Conservation (phyloP, 2,113 vertebrate genomes). For the Dasypus novemcinctus region DNA sequence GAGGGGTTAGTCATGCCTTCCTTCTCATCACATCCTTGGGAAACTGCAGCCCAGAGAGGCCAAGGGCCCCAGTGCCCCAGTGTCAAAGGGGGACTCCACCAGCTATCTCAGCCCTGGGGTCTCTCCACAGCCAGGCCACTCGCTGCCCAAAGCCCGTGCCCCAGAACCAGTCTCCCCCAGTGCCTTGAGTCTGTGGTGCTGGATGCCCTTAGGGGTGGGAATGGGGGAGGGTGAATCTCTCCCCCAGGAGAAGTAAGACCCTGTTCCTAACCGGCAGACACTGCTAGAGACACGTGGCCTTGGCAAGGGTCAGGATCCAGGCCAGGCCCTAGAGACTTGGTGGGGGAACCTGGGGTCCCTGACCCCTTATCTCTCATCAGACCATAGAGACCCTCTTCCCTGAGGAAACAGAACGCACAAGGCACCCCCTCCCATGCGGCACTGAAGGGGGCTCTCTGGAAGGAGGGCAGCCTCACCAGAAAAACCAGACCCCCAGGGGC, state of each 20-base stretch:
- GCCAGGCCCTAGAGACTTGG: not conserved
- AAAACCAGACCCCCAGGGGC: not conserved
- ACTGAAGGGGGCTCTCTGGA: not conserved
- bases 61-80: not conserved
- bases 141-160: not conserved
- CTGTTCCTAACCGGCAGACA: not conserved
- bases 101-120: not conserved
- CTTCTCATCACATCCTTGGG: not conserved
- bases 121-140: not conserved
- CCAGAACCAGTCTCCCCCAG: not conserved
- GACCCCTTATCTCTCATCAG: not conserved
- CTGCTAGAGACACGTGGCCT: not conserved
- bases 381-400: not conserved
- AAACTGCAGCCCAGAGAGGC: not conserved
- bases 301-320: not conserved
- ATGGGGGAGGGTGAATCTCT: not conserved
- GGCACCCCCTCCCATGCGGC: not conserved
- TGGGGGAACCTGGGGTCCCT: not conserved
- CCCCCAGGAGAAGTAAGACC: not conserved
- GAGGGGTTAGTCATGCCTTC: not conserved
- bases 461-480: not conserved
- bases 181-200: not conserved
- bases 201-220: not conserved
- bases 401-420: not conserved
- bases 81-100: too few species aligned